Percentiles rank a stretch among this genome's conserved stretches.
These are phyloP conservation scores for Tethea ocularis DNA, from an alignment of 2,888 invertebrate genomes.

Conservation along the genomic window DNA sequence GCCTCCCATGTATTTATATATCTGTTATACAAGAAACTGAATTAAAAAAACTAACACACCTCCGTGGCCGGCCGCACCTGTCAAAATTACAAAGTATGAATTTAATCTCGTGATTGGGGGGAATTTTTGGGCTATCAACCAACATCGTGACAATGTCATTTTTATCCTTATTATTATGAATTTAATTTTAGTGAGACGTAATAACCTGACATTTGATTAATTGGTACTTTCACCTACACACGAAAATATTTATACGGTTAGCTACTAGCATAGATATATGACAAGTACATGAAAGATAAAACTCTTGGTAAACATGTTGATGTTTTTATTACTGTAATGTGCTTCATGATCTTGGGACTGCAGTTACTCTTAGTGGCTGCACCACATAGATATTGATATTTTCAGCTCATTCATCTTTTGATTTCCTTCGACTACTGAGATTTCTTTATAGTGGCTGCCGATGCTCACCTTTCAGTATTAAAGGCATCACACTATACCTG, in stretches of 20 bases:
- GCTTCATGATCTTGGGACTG: too few species aligned
- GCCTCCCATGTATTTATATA: too few species aligned
- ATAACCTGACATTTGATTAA: not conserved
- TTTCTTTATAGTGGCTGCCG: too few species aligned
- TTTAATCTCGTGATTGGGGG: not conserved
- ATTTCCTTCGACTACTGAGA: too few species aligned
- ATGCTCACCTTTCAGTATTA: too few species aligned
- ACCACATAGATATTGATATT: too few species aligned
- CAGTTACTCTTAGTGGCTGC: too few species aligned
- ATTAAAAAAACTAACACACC: too few species aligned
- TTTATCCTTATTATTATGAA: not conserved
- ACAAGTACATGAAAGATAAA: not conserved
- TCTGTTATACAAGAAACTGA: too few species aligned
- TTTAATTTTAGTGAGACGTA: not conserved
- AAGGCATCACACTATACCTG: too few species aligned
- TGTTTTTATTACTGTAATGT: not conserved
- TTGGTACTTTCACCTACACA: not conserved
- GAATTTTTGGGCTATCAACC: not conserved
- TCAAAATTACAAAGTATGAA: not conserved
- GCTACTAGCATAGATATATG: not conserved
- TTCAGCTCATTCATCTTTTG: too few species aligned
- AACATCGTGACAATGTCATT: conserved; percentile 1
- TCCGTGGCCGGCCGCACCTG: too few species aligned
- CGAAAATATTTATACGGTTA: not conserved
- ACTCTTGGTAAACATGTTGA: not conserved